A percentile compares a stretch with the other conserved stretches of the same genome.
Evolutionary conservation across 2,797 vertebrate genomes (phyloP).

Genomic region (Oreonectes daqikongensis): DNA sequence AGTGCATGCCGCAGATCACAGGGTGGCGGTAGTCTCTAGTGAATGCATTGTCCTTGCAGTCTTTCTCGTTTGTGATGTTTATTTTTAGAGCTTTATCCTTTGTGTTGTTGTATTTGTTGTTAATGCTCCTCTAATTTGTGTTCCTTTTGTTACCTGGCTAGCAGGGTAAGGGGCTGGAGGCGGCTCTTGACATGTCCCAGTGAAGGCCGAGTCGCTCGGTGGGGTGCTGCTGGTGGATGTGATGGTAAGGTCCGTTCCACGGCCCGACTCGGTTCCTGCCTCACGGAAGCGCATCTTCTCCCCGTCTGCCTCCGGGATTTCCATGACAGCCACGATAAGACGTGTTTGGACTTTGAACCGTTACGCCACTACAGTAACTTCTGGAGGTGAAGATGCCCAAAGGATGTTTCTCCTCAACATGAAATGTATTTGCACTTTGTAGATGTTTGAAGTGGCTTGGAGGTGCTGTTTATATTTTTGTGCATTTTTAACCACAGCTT

Average conservation of each 20-base stretch:
- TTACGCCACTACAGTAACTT: constrained; percentile 36
- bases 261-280: constrained; percentile 85
- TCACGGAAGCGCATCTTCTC: constrained; percentile 79
- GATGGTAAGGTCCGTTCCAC: constrained; percentile 90
- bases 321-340: constrained; percentile 60
- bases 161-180: constrained; percentile 95
- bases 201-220: constrained; percentile 89
- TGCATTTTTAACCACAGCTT: constrained; percentile 54
- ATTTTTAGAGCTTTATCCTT: constrained; percentile 17
- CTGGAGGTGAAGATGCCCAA: constrained; percentile 51
- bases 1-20: constrained; percentile 60
- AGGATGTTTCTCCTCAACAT: constrained; percentile 63
- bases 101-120: constrained; percentile 63
- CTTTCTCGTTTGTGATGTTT: constrained; percentile 22
- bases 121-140: constrained; percentile 89
- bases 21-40: constrained; percentile 23
- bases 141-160: constrained; percentile 99
- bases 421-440: constrained; percentile 71
- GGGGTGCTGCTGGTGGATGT: constrained; percentile 88
- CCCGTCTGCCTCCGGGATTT: constrained; percentile 58
- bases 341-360: constrained; percentile 50
- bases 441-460: constrained; percentile 64
- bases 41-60: constrained; percentile 1
- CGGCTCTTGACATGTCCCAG: constrained; percentile 92
- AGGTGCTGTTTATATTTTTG: constrained; percentile 57